These are phyloP conservation scores for Melanostoma scalare DNA, from an alignment of 2,888 invertebrate species.

Conservation along the genomic window DNA sequence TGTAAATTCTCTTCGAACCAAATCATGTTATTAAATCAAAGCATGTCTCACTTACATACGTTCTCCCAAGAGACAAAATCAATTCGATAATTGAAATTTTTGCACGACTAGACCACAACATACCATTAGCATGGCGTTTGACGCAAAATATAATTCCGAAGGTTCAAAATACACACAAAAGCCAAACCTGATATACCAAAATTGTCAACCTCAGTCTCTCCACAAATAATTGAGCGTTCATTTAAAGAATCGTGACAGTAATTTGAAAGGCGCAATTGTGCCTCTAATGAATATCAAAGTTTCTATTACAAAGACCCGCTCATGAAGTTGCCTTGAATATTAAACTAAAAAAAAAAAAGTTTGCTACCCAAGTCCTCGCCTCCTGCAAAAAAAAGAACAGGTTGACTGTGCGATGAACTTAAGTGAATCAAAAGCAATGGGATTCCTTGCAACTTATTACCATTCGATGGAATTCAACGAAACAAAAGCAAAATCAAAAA, in stretches of 20 bases:
- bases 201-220: slow-evolving; percentile 16
- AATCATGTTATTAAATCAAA: too few relatives aligned
- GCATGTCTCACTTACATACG: too few relatives aligned
- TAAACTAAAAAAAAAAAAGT: slow-evolving; percentile 28
- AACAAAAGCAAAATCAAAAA: slow-evolving; percentile 1
- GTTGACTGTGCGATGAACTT: slow-evolving; percentile 17
- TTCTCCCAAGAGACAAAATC: too few relatives aligned
- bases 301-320: slow-evolving; percentile 55
- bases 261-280: slow-evolving; percentile 15
- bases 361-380: not conserved
- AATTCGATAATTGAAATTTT: not conserved
- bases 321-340: slow-evolving; percentile 43
- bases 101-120: slow-evolving; percentile 2
- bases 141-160: slow-evolving; percentile 22
- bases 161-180: slow-evolving; percentile 1
- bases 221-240: slow-evolving; percentile 29
- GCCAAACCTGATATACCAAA: slow-evolving; percentile 10
- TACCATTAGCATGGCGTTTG: not conserved
- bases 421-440: slow-evolving; percentile 16
- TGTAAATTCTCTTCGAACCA: too few relatives aligned
- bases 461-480: slow-evolving; percentile 1
- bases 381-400: not conserved
- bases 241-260: slow-evolving; percentile 30
- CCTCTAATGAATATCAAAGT: slow-evolving; percentile 37
- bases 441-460: slow-evolving; percentile 18